A percentile compares a stretch with the other conserved stretches of the same genome.
Conservation (phyloP, 2,888 invertebrate species). For the Archips crataeganus region DNA sequence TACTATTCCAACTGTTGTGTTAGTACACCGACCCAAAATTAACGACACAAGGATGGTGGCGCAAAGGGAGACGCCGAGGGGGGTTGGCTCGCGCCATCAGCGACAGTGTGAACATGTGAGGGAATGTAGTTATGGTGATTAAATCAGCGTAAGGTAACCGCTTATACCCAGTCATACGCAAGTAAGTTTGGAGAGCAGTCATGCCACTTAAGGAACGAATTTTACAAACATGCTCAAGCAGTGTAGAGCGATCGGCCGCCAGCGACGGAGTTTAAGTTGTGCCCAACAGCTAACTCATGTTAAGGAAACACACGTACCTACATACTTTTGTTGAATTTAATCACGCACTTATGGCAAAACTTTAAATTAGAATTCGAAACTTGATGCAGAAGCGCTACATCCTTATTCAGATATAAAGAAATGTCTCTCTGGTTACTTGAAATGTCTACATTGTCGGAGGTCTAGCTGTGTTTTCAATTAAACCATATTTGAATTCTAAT, state of each 20-base stretch:
- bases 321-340: conserved; percentile 51
- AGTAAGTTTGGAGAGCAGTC: conserved; percentile 75
- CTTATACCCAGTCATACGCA: conserved; percentile 76
- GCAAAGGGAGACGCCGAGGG: conserved; percentile 73
- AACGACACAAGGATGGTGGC: conserved; percentile 58
- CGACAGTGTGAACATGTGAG: conserved; percentile 75
- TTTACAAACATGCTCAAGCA: conserved; percentile 82
- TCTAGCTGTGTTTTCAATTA: conserved; percentile 53
- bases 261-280: conserved; percentile 74
- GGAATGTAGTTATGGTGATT: conserved; percentile 71
- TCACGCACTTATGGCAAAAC: conserved; percentile 59
- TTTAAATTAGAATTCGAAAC: conserved; percentile 64
- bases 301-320: conserved; percentile 47
- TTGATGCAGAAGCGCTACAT: conserved; percentile 53
- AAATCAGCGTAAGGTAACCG: conserved; percentile 69
- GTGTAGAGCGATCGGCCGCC: conserved; percentile 80
- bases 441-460: conserved; percentile 55
- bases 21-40: conserved; percentile 45
- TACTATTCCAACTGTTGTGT: conserved; percentile 35
- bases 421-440: conserved; percentile 66
- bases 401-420: conserved; percentile 54
- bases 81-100: conserved; percentile 71
- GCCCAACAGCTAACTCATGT: conserved; percentile 57
- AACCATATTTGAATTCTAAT: conserved; percentile 52
- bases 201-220: conserved; percentile 79